Evolutionary conservation across 2,888 invertebrate species (phyloP).

Genomic region (Meliscaeva auricollis): DNA sequence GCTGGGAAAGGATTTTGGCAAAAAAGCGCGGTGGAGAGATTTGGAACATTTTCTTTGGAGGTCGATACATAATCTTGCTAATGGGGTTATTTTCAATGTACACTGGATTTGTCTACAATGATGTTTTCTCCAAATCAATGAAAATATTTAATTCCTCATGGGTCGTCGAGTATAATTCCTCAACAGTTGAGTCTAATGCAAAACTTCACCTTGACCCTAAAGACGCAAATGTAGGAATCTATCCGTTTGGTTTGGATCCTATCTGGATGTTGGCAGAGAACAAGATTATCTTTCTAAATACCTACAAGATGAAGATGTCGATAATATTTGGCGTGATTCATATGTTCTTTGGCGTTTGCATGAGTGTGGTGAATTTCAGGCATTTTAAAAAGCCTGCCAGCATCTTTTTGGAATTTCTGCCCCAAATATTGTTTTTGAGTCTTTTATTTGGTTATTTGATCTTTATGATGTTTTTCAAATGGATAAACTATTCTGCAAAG

Average conservation of each 20-base stretch:
- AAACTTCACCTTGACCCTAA: slow-evolving; percentile 88
- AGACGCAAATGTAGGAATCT: slow-evolving; percentile 84
- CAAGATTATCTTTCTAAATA: slow-evolving; percentile 97
- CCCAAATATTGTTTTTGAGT: slow-evolving; percentile 94
- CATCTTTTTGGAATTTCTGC: slow-evolving; percentile 93
- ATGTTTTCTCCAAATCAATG: slow-evolving; percentile 97
- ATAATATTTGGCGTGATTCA: slow-evolving; percentile 96
- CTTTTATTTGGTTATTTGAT: slow-evolving; percentile 96
- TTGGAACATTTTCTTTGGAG: slow-evolving; percentile 98
- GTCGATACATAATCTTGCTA: slow-evolving; percentile 97
- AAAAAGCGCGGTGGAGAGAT: slow-evolving; percentile 93
- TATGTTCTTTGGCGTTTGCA: slow-evolving; percentile 96
- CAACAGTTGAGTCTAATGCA: slow-evolving; percentile 84
- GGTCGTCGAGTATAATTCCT: slow-evolving; percentile 86
- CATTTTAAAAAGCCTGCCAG: slow-evolving; percentile 89
- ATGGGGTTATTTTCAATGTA: slow-evolving; percentile 99
- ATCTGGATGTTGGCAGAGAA: slow-evolving; percentile 92
- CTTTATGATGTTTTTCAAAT: slow-evolving; percentile 96
- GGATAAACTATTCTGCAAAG: slow-evolving; percentile 88
- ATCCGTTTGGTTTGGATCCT: slow-evolving; percentile 93
- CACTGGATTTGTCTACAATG: slow-evolving; percentile 99
- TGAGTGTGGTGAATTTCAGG: slow-evolving; percentile 91
- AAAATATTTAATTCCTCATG: slow-evolving; percentile 97
- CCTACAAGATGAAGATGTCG: slow-evolving; percentile 98
- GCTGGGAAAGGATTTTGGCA: slow-evolving; percentile 90